Evolutionary conservation across 2,888 invertebrate species (phyloP).

Genomic region (Netelia melanura): DNA sequence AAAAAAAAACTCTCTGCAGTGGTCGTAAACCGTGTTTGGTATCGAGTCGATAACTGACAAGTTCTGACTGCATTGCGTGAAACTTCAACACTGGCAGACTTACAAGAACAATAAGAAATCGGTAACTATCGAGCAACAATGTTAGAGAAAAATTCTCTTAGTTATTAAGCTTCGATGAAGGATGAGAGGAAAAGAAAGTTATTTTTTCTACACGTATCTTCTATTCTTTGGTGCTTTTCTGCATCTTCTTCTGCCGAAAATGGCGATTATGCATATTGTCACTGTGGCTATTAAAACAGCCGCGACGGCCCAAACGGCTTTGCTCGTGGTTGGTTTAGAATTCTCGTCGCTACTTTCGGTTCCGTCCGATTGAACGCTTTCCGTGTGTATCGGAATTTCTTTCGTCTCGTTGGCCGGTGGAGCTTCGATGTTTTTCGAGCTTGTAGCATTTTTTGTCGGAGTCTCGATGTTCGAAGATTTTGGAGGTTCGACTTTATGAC

Average conservation of each 20-base stretch:
- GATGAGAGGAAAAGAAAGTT: slow-evolving; percentile 13
- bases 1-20: slow-evolving; percentile 23
- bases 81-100: background rate
- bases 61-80: background rate
- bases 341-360: slow-evolving; percentile 64
- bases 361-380: slow-evolving; percentile 18
- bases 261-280: slow-evolving; percentile 80
- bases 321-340: slow-evolving; percentile 77
- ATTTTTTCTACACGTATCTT: slow-evolving; percentile 77
- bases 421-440: slow-evolving; percentile 32
- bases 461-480: slow-evolving; percentile 21
- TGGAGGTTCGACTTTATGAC: slow-evolving; percentile 7
- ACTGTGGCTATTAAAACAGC: slow-evolving; percentile 79
- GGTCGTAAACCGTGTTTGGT: slow-evolving; percentile 48
- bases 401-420: slow-evolving; percentile 39
- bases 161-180: slow-evolving; percentile 39
- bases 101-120: background rate
- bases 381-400: slow-evolving; percentile 22
- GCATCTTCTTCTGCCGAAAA: slow-evolving; percentile 81
- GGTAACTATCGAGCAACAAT: slow-evolving; percentile 21
- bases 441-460: slow-evolving; percentile 13
- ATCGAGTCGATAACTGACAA: slow-evolving; percentile 25
- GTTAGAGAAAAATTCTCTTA: background rate
- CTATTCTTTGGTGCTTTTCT: slow-evolving; percentile 82
- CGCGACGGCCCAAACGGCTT: slow-evolving; percentile 80